These are phyloP conservation scores for Thinocorus orbignyianus DNA, from an alignment of 2,113 vertebrate species.

Conservation along the genomic window DNA sequence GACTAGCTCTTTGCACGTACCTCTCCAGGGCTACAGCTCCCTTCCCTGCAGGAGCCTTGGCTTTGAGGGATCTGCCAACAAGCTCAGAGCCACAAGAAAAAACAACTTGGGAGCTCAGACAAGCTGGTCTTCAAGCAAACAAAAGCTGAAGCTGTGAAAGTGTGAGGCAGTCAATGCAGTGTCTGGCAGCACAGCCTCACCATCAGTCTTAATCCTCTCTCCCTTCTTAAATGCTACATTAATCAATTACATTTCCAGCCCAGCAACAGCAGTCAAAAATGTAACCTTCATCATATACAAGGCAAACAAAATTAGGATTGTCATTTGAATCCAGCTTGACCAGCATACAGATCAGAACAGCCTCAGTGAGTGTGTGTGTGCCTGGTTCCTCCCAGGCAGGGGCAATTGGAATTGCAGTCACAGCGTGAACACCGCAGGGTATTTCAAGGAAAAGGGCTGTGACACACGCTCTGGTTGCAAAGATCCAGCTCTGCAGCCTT, in stretches of 20 bases:
- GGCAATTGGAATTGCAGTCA: background rate
- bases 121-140: constrained; percentile 37
- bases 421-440: rapidly evolving
- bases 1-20: background rate
- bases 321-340: background rate
- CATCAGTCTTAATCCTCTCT: constrained; percentile 12
- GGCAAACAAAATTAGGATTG: constrained; percentile 17
- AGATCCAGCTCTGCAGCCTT: background rate
- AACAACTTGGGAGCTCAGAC: background rate
- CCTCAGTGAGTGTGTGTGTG: rapidly evolving
- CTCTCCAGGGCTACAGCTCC: background rate
- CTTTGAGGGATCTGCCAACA: background rate
- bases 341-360: constrained; percentile 3
- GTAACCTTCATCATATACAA: background rate
- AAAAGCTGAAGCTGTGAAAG: constrained; percentile 23
- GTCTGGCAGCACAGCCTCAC: constrained; percentile 22
- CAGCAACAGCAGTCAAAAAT: constrained; percentile 1
- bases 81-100: background rate
- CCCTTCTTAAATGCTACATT: background rate
- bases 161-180: background rate
- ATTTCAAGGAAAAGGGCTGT: background rate
- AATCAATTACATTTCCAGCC: constrained; percentile 40
- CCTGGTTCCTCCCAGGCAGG: background rate
- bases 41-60: background rate
- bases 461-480: background rate